Evolutionary conservation across 2,888 invertebrate species (phyloP).

Genomic region (Troglohyphantes excavatus): DNA sequence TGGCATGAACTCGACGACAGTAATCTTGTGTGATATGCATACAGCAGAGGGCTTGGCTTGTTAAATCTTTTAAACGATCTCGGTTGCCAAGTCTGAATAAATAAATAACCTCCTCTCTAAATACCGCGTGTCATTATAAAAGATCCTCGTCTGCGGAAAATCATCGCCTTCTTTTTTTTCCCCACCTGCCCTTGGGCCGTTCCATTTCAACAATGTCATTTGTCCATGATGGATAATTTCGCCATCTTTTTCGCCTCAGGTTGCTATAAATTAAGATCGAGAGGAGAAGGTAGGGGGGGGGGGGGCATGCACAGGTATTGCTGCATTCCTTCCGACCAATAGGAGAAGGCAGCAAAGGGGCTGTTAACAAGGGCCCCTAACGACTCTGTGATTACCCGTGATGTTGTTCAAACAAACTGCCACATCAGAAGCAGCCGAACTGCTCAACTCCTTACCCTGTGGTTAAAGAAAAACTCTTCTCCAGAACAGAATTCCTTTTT

Average conservation of each 20-base stretch:
- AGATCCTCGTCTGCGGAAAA: conserved; percentile 1
- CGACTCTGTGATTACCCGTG: conserved; percentile 76
- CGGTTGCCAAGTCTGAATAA: neutral
- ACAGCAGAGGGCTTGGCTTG: neutral
- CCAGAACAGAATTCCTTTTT: neutral
- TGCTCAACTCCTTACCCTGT: conserved; percentile 21
- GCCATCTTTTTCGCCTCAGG: neutral
- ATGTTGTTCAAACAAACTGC: conserved; percentile 78
- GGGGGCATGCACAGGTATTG: conserved; percentile 46
- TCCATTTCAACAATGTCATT: conserved; percentile 75
- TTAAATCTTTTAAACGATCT: conserved; percentile 5
- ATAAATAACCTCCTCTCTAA: neutral
- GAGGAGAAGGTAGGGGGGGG: neutral
- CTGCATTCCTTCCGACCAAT: conserved; percentile 61
- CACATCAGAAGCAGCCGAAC: conserved; percentile 76
- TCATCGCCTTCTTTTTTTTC: conserved; percentile 45
- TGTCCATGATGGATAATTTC: conserved; percentile 75
- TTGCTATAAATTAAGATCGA: conserved; percentile 69
- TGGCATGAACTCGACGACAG: neutral
- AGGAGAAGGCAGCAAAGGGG: conserved; percentile 24
- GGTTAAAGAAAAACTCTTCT: conserved; percentile 13
- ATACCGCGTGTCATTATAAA: conserved; percentile 40
- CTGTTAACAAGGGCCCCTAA: conserved; percentile 69
- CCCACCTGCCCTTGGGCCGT: conserved; percentile 5
- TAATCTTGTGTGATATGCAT: neutral